These are phyloP conservation scores for Tetragnatha versicolor DNA, from an alignment of 1,140 invertebrate genomes.

Conservation along the genomic window DNA sequence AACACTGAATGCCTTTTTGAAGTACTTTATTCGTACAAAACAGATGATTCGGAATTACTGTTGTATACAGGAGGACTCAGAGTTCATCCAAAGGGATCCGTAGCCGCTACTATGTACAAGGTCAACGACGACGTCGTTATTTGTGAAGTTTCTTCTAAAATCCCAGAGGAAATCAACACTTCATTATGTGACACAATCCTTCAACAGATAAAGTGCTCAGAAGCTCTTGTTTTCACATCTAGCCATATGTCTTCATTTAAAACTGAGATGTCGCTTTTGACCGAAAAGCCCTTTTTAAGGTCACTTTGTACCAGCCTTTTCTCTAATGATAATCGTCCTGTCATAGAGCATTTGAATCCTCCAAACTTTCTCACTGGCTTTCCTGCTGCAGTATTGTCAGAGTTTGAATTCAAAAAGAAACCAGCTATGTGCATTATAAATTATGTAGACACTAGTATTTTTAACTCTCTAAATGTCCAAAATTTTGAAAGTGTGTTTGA, in stretches of 20 bases:
- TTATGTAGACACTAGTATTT: constrained; percentile 4
- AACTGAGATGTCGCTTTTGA: neutral
- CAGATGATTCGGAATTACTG: neutral
- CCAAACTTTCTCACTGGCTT: constrained; percentile 25
- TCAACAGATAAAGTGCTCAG: neutral
- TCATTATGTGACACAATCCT: neutral
- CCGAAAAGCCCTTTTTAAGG: neutral
- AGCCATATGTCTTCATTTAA: neutral
- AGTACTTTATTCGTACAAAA: neutral
- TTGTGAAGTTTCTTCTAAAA: neutral
- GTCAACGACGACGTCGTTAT: neutral
- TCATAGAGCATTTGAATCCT: neutral
- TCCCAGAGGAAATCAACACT: neutral
- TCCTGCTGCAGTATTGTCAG: constrained; percentile 2
- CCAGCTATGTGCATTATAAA: constrained; percentile 19
- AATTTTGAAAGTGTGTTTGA: neutral
- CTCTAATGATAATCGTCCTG: neutral
- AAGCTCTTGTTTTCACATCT: constrained; percentile 2
- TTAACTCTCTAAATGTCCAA: neutral
- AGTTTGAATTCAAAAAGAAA: constrained; percentile 26
- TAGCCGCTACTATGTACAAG: neutral
- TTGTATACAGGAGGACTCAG: neutral
- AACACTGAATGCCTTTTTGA: neutral
- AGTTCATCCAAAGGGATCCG: neutral
- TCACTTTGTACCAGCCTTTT: neutral